These are phyloP conservation scores for Sceloporus undulatus DNA, from an alignment of 2,113 vertebrate genomes.

Conservation along the genomic window DNA sequence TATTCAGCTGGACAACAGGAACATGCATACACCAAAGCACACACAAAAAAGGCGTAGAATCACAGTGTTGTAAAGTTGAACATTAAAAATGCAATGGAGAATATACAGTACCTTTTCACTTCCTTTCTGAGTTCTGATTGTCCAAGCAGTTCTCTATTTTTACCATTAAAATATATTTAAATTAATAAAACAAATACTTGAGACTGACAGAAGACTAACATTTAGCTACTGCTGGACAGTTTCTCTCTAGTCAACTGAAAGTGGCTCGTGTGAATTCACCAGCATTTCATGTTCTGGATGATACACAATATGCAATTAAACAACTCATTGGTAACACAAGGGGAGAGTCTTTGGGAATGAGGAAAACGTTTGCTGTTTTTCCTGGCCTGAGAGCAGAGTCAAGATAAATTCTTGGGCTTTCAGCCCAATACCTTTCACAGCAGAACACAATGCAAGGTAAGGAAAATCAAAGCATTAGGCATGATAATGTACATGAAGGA, in stretches of 20 bases:
- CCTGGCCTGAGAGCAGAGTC: not conserved
- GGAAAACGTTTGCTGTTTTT: not conserved
- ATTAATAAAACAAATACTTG: not conserved
- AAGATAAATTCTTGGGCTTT: not conserved
- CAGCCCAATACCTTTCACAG: no score
- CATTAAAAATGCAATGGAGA: not conserved
- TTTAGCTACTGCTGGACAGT: not conserved
- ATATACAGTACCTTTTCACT: no score
- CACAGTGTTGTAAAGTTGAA: not conserved
- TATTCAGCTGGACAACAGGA: not conserved
- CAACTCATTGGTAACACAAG: not conserved
- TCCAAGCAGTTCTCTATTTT: no score
- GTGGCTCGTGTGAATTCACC: not conserved
- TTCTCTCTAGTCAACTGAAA: not conserved
- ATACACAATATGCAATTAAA: not conserved
- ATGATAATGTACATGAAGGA: accelerated
- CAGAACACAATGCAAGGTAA: not conserved
- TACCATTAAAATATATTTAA: not conserved
- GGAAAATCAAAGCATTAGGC: not conserved
- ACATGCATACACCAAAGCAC: not conserved
- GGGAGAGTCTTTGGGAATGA: not conserved
- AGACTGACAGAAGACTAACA: not conserved
- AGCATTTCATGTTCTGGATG: not conserved
- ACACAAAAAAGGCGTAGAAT: not conserved
- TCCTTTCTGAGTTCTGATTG: no score